Conservation (phyloP, 2,797 vertebrate genomes). For the Melanogrammus aeglefinus region DNA sequence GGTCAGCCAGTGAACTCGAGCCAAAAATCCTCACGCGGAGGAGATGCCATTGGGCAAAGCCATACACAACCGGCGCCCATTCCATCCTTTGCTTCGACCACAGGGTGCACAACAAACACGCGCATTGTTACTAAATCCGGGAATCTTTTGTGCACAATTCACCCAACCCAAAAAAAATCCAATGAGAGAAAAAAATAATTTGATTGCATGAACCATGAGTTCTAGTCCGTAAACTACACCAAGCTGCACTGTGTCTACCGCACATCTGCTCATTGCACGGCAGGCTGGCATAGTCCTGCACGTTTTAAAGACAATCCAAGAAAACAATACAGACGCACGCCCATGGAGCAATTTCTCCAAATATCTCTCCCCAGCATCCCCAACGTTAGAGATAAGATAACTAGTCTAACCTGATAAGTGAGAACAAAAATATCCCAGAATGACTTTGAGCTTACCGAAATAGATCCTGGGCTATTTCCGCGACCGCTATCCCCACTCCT, state of each 20-base stretch:
- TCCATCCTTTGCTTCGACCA: neutral
- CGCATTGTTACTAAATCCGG: neutral
- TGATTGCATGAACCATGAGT: neutral
- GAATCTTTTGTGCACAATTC: neutral
- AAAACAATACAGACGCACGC: neutral
- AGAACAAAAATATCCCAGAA: constrained; percentile 3
- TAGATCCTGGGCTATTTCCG: constrained; percentile 55
- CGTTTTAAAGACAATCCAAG: neutral
- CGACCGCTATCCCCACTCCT: constrained; percentile 48
- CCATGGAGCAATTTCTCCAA: neutral
- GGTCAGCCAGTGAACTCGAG: constrained; percentile 52
- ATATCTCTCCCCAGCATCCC: neutral
- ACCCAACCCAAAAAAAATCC: no score
- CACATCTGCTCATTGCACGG: neutral
- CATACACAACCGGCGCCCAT: neutral
- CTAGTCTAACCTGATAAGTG: neutral
- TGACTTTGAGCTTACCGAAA: constrained; percentile 58
- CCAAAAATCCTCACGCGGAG: constrained; percentile 20
- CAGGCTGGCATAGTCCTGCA: neutral
- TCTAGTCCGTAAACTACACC: neutral
- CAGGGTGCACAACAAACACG: neutral
- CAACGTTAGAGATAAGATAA: neutral
- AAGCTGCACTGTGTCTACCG: neutral
- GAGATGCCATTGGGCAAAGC: constrained; percentile 4
- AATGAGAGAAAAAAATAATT: neutral